Evolutionary conservation across 2,888 invertebrate genomes (phyloP).

Genomic region (Anagyrus pseudococci): DNA sequence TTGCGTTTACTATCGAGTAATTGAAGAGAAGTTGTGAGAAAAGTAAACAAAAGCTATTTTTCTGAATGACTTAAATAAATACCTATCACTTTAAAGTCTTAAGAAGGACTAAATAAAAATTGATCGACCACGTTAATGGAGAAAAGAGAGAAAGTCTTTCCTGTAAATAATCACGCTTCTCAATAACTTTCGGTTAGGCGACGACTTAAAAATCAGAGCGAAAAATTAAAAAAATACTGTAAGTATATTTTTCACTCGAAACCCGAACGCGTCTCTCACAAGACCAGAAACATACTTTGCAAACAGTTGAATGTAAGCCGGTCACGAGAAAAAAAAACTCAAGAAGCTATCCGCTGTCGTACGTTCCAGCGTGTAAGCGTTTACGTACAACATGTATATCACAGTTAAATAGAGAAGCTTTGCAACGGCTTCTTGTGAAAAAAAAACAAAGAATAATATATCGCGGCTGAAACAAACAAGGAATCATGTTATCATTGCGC

Average conservation of each 20-base stretch:
- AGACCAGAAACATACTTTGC: slow-evolving; percentile 2
- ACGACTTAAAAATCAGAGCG: background rate
- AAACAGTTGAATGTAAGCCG: background rate
- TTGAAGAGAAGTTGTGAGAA: slow-evolving; percentile 1
- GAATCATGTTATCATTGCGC: background rate
- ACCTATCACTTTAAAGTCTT: slow-evolving; percentile 33
- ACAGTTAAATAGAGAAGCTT: slow-evolving; percentile 50
- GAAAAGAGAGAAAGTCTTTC: background rate
- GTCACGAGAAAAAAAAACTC: slow-evolving; percentile 34
- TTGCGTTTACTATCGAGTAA: too few relatives aligned
- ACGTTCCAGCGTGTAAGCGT: slow-evolving; percentile 29
- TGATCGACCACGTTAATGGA: slow-evolving; percentile 11
- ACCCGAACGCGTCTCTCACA: too few relatives aligned
- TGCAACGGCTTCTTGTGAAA: slow-evolving; percentile 19
- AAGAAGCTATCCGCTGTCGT: slow-evolving; percentile 6
- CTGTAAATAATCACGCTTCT: slow-evolving; percentile 6
- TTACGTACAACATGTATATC: slow-evolving; percentile 52
- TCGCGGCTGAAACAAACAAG: background rate
- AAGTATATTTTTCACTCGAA: slow-evolving; percentile 11
- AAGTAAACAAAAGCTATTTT: slow-evolving; percentile 12
- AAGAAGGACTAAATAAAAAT: slow-evolving; percentile 23
- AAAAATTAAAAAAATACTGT: slow-evolving; percentile 20
- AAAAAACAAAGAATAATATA: background rate
- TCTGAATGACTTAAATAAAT: slow-evolving; percentile 29
- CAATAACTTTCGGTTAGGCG: too few relatives aligned